A percentile compares a stretch with the other conserved stretches of the same genome.
Conservation (phyloP, 2,888 invertebrate genomes). For the Stenurella melanura region DNA sequence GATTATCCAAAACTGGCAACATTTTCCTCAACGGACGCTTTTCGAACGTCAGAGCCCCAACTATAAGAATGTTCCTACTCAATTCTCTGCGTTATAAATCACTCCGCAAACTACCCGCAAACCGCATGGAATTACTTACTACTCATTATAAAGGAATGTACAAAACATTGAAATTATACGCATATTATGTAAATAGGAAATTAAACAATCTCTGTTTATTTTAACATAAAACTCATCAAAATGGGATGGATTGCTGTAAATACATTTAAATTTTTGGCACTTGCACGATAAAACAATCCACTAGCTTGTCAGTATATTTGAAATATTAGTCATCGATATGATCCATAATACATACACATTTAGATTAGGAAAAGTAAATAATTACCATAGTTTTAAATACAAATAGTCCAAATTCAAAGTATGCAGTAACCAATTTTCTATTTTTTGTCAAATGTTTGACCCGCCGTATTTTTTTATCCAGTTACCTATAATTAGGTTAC, state of each 20-base stretch:
- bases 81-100: constrained; percentile 16
- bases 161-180: constrained; percentile 25
- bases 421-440: neutral
- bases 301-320: constrained; percentile 18
- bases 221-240: constrained; percentile 20
- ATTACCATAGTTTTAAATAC: constrained; percentile 3
- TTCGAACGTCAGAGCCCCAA: too few relatives aligned
- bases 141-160: constrained; percentile 31
- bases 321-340: constrained; percentile 21
- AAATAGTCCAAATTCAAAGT: neutral
- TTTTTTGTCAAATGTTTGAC: too few relatives aligned
- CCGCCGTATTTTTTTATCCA: too few relatives aligned
- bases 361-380: constrained; percentile 17
- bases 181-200: constrained; percentile 22
- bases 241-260: constrained; percentile 28
- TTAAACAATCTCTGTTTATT: constrained; percentile 31
- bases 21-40: too few relatives aligned
- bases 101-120: constrained; percentile 15
- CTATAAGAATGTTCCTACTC: constrained; percentile 10
- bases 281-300: constrained; percentile 19
- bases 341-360: neutral
- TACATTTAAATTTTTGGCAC: constrained; percentile 35
- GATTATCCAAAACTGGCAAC: too few relatives aligned
- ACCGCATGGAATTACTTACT: constrained; percentile 19
- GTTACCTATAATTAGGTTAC: too few relatives aligned